Evolutionary conservation across 2,113 vertebrate genomes (phyloP), one percentile per base, ranked within the genome.

Genomic region (Heterocephalus glaber): DNA sequence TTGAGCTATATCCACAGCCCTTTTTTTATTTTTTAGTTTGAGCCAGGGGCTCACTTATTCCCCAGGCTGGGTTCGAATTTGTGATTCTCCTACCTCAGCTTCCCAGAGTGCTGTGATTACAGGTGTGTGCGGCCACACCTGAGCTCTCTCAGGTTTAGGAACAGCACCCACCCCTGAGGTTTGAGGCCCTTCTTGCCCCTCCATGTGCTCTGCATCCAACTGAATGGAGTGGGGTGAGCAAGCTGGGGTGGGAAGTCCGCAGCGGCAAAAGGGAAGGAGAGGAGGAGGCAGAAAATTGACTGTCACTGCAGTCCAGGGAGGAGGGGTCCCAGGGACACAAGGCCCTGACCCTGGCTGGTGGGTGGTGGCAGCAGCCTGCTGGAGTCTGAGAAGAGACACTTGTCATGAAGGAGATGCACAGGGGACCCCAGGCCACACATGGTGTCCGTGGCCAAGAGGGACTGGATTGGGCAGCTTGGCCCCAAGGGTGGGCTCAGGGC

Each of bases 141-240:
- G 14, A 44, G 28, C 56, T 30, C 65, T 56, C 24, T 1, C 0
- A 2, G n/a, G 54, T n/a, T 58, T 56, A 20, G 7, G 65, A 38
- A 30, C 3, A 5, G 94, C 2, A 0, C 0, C 68, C 1, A 0
- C 9, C 56, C 44, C 26, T 17, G 38, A 10, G 44, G 9, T 8
- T 17, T 13, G 14, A 49, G 20, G 30, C 14, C 33, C 19, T 33
- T 80, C 33, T 38, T 0, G 5, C 12, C 30, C 4, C 3, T 11
- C 58, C 1, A 3, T 1, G 30, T 17, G 30, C 5, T 26, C 44
- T n/a, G 11, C 3, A 5, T 13, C 52, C 38, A 1, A 47, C 33
- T 26, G 35, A 12, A 28, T 2, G 0, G 22, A 35, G 0, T 14
- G n/a, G 13, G 20, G 47, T 22, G 9, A 13, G 19, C 10, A 47